These are phyloP conservation scores for Tethya wilhelma DNA, from an alignment of 37 sponge, comb jelly and placozoan species.

Conservation along the genomic window DNA sequence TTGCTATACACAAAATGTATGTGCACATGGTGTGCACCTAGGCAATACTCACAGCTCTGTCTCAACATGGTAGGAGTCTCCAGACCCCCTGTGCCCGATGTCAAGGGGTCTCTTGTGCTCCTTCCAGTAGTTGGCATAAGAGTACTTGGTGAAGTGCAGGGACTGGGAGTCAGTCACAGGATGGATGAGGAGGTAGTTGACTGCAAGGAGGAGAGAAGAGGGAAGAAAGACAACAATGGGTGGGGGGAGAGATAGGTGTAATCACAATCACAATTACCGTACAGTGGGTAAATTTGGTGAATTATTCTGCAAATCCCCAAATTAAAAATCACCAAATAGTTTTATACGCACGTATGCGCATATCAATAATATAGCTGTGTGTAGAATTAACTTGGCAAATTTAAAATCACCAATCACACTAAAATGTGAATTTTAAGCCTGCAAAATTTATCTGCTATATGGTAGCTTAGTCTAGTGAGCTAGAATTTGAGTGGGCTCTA, in stretches of 20 bases:
- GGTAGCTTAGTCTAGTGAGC: too few relatives aligned
- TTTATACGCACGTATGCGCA: too few relatives aligned
- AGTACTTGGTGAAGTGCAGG: constrained; percentile 7
- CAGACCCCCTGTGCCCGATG: constrained; percentile 47
- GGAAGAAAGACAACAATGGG: too few relatives aligned
- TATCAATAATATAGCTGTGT: neutral
- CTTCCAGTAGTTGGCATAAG: constrained; percentile 11
- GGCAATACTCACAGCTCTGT: constrained; percentile 22
- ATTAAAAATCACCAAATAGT: too few relatives aligned
- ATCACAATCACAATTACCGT: neutral
- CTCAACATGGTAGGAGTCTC: constrained; percentile 9
- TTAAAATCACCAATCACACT: too few relatives aligned
- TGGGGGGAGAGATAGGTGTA: neutral
- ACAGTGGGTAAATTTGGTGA: too few relatives aligned
- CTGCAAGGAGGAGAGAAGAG: constrained; percentile 7
- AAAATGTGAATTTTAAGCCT: too few relatives aligned
- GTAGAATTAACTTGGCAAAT: neutral
- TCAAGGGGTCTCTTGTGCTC: constrained; percentile 20
- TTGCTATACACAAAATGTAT: too few relatives aligned
- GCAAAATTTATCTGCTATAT: neutral
- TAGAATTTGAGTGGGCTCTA: too few relatives aligned
- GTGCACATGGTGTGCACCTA: neutral
- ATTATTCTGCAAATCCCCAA: too few relatives aligned
- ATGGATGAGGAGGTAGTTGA: constrained; percentile 18
- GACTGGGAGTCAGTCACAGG: constrained; percentile 6